Base-by-base conservation (phyloP, 1,140 invertebrate species). In the Euura lappo region DNA sequence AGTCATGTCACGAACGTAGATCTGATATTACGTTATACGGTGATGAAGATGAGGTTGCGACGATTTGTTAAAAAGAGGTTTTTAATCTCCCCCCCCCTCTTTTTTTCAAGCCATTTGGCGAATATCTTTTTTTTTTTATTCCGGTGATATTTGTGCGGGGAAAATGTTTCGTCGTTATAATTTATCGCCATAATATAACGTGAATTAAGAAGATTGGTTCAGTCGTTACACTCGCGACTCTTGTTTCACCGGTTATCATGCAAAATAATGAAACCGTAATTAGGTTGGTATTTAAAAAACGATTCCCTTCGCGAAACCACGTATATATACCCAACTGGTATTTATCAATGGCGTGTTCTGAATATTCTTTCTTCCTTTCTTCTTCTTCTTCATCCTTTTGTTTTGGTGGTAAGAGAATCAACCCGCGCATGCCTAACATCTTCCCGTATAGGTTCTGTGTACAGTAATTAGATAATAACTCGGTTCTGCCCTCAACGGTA, bases 351-450 rank as follows among this genome's bases (percentile, higher is more conserved):
- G 47, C 47, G 47, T 51, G 47, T 51, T 51, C 47, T 7, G 47
- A 51, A 51, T 51, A 8, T 51, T 51, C 28, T 28, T 28, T 28
- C 28, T 28, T 28, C 28, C 28, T 28, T 28, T 28, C 28, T 28
- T 28, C 28, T 28, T 28, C 28, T 28, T 28, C 28, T 28, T 28
- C 28, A 1, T 28, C 28, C 1, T 28, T 28, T 28, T 28, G 28
- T 28, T 28, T 28, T 28, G 28, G 28, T 51, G n/a, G n/a, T 7
- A n/a, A 51, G 47, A 51, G 47, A 51, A 51, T 51, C 47, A 51
- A 51, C 47, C 47, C 47, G 47, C 47, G 47, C 47, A 51, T 51
- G 47, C 47, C 47, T 51, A 51, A n/a, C 47, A 51, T 51, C 47
- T 51, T 51, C 2, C 47, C 47, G n/a, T 51, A 28, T 28, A 28